Base-by-base conservation (phyloP, 2,113 vertebrate genomes). In the Tautogolabrus adspersus region DNA sequence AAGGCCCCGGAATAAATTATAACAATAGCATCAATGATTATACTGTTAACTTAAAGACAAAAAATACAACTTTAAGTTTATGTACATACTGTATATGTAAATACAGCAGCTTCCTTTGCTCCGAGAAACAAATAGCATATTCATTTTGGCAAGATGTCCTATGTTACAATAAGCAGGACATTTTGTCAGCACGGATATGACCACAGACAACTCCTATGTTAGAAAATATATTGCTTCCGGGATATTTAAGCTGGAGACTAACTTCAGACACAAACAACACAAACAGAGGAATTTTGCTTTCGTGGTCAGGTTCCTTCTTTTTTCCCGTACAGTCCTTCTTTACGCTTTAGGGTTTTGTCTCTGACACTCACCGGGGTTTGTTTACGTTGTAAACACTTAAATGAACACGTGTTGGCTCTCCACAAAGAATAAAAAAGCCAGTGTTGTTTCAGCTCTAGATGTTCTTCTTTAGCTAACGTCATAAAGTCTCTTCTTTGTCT, bases 181-280 rank as follows among this genome's bases (percentile, higher is more conserved):
- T 80, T 69, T 82, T 21, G 5, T 83, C 82, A 67, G 70, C 66
- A 85, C 76, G 81, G 77, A 81, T 74, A 76, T 72, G 79, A 85
- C 77, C 71, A 73, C 87, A 82, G 64, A 87, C 72, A 34, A 42
- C 30, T 91, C 78, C 82, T 77, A 87, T 84, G 81, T 89, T 92
- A 90, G 81, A 92, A 93, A 93, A 93, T 82, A 90, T 91, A 92
- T 92, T 92, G 90, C 89, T 93, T 93, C 84, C 89, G 79, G 68
- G 75, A 75, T 75, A 75, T 87, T 87, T 83, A 72, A 86, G 77
- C 82, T 85, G 77, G 84, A 73, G 66, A 86, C 84, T 81, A 85
- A 46, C 74, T 82, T 68, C 55, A 83, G 76, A 89, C 73, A 83
- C 67, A 79, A 79, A 89, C 58, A 66, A 77, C 72, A 88, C 75